Evolutionary conservation across 2,113 vertebrate species (phyloP).

Genomic region (Aldabrachelys gigantea): DNA sequence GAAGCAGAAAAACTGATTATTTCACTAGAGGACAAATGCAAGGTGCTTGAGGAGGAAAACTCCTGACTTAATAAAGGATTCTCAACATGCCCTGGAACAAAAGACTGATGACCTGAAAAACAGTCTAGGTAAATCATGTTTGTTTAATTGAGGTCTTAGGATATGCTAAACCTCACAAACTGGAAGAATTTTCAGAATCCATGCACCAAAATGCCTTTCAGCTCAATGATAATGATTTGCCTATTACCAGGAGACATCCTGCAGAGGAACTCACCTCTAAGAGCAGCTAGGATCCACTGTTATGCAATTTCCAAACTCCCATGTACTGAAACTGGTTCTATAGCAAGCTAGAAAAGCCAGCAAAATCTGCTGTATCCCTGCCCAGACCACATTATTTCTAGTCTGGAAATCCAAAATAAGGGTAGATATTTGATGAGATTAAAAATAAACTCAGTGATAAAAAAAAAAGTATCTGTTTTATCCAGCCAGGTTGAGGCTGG

Average conservation of each 20-base stretch:
- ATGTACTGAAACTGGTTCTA: background rate
- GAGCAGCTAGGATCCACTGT: background rate
- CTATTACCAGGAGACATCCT: background rate
- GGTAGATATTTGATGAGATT: background rate
- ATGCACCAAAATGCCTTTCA: background rate
- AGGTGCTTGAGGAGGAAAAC: background rate
- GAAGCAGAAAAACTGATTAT: background rate
- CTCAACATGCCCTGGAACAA: background rate
- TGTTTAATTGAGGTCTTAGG: background rate
- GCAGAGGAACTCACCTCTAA: background rate
- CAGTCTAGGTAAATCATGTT: background rate
- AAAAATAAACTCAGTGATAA: background rate
- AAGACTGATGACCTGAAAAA: background rate
- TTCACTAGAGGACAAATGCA: background rate
- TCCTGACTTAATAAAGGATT: background rate
- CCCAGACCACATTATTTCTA: background rate
- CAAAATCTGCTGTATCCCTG: rapidly evolving
- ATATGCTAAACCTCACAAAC: background rate
- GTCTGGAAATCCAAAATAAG: background rate
- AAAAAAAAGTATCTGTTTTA: background rate
- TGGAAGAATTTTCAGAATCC: background rate
- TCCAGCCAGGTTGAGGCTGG: background rate
- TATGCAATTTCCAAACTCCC: background rate
- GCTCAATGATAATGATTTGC: background rate
- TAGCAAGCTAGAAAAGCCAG: background rate